Evolutionary conservation across 2,888 invertebrate species (phyloP).

Genomic region (Laspeyria flexula): DNA sequence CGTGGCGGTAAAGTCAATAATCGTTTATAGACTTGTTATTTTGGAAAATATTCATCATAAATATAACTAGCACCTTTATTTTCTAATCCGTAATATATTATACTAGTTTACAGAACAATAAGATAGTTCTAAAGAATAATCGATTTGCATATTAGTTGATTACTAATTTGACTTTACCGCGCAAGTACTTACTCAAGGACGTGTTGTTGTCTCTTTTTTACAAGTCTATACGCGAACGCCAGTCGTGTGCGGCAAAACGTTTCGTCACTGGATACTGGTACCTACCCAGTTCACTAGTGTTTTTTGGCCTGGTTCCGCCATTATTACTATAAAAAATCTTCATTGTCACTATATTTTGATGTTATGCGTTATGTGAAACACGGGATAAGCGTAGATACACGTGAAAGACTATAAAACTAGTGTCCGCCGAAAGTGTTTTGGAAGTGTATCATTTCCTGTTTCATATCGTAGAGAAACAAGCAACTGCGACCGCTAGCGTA

Average conservation of each 20-base stretch:
- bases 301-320: slow-evolving; percentile 81
- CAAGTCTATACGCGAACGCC: slow-evolving; percentile 58
- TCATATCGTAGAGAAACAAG: slow-evolving; percentile 79
- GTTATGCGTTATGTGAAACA: slow-evolving; percentile 19
- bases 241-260: slow-evolving; percentile 67
- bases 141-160: slow-evolving; percentile 24
- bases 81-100: neutral
- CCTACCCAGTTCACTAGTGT: slow-evolving; percentile 71
- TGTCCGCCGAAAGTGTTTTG: slow-evolving; percentile 59
- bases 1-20: slow-evolving; percentile 50
- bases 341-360: slow-evolving; percentile 59
- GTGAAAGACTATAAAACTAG: slow-evolving; percentile 18
- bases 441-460: slow-evolving; percentile 82
- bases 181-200: slow-evolving; percentile 76
- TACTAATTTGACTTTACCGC: slow-evolving; percentile 81
- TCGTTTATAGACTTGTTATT: slow-evolving; percentile 34
- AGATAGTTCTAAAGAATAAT: neutral
- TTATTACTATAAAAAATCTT: slow-evolving; percentile 67
- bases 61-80: neutral
- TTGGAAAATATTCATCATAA: neutral
- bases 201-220: slow-evolving; percentile 59
- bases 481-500: slow-evolving; percentile 78
- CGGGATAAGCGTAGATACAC: slow-evolving; percentile 14
- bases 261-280: slow-evolving; percentile 76
- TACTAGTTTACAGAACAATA: neutral